Evolutionary conservation across 2,888 invertebrate species (phyloP), one percentile per base, ranked within the genome.

Genomic region (Megalurothrips usitatus): DNA sequence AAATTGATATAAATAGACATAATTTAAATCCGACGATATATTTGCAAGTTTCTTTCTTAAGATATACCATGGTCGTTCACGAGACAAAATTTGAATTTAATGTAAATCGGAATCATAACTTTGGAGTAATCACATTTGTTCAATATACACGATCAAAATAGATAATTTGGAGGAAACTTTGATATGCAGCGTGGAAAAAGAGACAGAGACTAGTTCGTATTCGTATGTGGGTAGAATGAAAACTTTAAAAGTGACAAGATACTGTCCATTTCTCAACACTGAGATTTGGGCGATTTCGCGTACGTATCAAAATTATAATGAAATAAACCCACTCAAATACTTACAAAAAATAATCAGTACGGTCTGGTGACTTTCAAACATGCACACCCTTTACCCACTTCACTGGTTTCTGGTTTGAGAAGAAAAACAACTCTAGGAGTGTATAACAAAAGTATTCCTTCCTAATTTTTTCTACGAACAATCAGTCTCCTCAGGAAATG

Each of bases 401-500:
- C 68, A 75, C 68, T 75, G 26, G 23, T 75, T 75, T 75, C 23
- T 26, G 9, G 68, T 23, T n/a, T 75, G 2, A 75, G 26, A 75
- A 75, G 68, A 82, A 82, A 80, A 48, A 49, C 79, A 63, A 81
- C 81, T 80, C 82, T 81, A 82, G 81, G 81, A 82, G 79, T 82
- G 82, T 83, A 81, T 83, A 82, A 82, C 81, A 68, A 81, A 79
- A 80, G 79, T 78, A 81, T 79, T 82, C 79, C 80, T 81, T 80
- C 80, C 80, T 80, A 81, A 75, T 79, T 52, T 78, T 82, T 79
- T 82, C 81, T 81, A 82, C 81, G 82, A 82, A 81, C 75, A 82
- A 83, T 84, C 84, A 84, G 84, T 84, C 84, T 83, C 82, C 82
- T 82, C 78, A 79, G 68, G 82, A 82, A 82, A 82, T 79, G 80